phyloP scores from a whole-genome alignment of 2,888 invertebrate species.

The Dendrolimus houi region DNA sequence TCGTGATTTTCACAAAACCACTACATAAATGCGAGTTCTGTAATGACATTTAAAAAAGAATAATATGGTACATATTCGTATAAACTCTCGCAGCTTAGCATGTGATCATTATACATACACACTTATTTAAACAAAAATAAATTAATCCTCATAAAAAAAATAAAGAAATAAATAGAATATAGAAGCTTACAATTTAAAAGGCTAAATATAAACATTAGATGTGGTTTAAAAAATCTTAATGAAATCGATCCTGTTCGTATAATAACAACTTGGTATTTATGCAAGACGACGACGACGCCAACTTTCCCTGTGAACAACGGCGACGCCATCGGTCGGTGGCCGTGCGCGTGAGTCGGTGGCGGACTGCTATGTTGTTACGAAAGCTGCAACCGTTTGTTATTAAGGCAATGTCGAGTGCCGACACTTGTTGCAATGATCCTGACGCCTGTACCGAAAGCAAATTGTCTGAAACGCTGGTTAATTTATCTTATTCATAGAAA shows the following conservation, averaged over 20 bases:
- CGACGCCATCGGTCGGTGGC: constrained; percentile 4
- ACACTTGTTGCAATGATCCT: constrained; percentile 34
- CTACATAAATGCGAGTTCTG: too few species aligned
- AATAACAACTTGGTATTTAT: constrained; percentile 38
- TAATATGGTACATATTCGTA: too few species aligned
- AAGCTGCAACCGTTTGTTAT: constrained; percentile 57
- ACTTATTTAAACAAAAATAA: too few species aligned
- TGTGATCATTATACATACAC: too few species aligned
- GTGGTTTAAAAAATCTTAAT: constrained; percentile 2
- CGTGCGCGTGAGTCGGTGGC: constrained; percentile 43
- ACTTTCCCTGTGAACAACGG: constrained; percentile 48
- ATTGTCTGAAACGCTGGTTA: constrained; percentile 13
- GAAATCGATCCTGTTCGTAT: constrained; percentile 28
- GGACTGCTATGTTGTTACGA: constrained; percentile 58
- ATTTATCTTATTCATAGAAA: constrained; percentile 2
- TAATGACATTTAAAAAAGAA: too few species aligned
- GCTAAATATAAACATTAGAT: too few species aligned
- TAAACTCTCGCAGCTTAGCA: too few species aligned
- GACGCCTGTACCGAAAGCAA: constrained; percentile 19
- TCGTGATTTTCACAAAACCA: too few species aligned
- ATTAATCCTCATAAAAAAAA: too few species aligned
- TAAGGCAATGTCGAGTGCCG: constrained; percentile 36
- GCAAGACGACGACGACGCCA: constrained; percentile 46
- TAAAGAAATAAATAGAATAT: too few species aligned
- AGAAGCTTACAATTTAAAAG: too few species aligned